Evolutionary conservation across 1,140 invertebrate genomes (phyloP).

Genomic region (Episyrphus balteatus): DNA sequence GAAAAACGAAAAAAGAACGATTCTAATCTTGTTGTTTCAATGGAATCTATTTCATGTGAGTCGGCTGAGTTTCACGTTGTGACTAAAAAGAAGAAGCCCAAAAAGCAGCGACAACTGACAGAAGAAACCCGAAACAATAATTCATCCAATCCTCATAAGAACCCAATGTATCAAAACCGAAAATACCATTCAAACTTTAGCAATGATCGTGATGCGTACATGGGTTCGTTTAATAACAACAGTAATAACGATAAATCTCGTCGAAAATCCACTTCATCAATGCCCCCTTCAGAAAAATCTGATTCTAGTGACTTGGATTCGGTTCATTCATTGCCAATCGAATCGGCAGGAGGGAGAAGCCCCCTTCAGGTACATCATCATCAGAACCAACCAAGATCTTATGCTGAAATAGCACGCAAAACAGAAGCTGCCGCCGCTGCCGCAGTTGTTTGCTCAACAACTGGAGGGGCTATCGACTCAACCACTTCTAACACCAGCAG

Average conservation of each 20-base stretch:
- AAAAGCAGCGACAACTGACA: constrained; percentile 44
- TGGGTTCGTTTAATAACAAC: constrained; percentile 1
- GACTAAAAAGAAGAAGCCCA: constrained; percentile 58
- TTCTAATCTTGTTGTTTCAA: too few species aligned
- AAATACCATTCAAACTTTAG: constrained; percentile 1
- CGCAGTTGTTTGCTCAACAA: too few species aligned
- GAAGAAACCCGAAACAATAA: constrained; percentile 18
- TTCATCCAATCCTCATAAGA: constrained; percentile 2
- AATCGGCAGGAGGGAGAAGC: constrained; percentile 18
- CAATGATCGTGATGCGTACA: constrained; percentile 6
- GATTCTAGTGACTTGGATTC: constrained; percentile 57
- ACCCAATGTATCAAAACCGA: not conserved
- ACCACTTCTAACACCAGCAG: not conserved
- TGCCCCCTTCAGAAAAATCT: constrained; percentile 58
- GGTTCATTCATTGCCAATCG: constrained; percentile 60
- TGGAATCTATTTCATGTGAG: constrained; percentile 26
- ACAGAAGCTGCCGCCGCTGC: constrained; percentile 11
- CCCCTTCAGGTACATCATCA: not conserved
- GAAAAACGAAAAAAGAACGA: not conserved
- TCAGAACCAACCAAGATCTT: constrained; percentile 38
- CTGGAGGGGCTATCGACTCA: too few species aligned
- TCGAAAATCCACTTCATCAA: constrained; percentile 47
- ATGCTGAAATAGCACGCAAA: constrained; percentile 56
- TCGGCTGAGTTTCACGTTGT: constrained; percentile 53
- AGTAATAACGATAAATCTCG: constrained; percentile 25